Conservation (phyloP, 2,888 invertebrate species). For the Aspidiotus rigidus region DNA sequence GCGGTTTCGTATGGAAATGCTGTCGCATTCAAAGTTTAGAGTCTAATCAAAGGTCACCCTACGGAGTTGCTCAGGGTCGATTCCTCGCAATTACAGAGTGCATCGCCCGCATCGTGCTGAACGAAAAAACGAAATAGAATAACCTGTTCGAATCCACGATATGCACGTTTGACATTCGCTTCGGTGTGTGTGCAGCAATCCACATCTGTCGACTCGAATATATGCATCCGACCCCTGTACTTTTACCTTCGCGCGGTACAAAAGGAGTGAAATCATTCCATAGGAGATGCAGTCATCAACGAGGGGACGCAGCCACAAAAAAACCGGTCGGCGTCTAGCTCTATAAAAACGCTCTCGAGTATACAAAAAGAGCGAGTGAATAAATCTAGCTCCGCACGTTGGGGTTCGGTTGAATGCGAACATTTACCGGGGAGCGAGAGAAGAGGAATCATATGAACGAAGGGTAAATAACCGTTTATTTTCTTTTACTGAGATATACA, state of each 20-base stretch:
- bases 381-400: conserved; percentile 1
- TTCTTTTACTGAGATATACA: background rate
- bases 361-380: background rate
- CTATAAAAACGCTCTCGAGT: background rate
- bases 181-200: too few species aligned
- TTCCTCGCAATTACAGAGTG: too few species aligned
- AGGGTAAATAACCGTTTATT: conserved; percentile 4
- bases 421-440: background rate
- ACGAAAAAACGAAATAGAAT: too few species aligned
- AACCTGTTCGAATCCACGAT: too few species aligned
- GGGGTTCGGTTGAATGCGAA: background rate
- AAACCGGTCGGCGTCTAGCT: background rate
- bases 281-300: background rate
- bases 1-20: too few species aligned
- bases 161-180: too few species aligned
- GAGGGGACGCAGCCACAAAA: background rate
- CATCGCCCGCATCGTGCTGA: too few species aligned
- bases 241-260: background rate
- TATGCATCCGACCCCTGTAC: background rate
- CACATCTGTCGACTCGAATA: too few species aligned
- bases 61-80: too few species aligned
- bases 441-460: background rate
- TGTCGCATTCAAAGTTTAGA: too few species aligned
- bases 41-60: too few species aligned
- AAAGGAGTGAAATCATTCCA: background rate